A percentile compares a stretch with the other conserved stretches of the same genome.
These are phyloP conservation scores for Alectura lathami DNA, from an alignment of 2,113 vertebrate species.

Conservation along the genomic window DNA sequence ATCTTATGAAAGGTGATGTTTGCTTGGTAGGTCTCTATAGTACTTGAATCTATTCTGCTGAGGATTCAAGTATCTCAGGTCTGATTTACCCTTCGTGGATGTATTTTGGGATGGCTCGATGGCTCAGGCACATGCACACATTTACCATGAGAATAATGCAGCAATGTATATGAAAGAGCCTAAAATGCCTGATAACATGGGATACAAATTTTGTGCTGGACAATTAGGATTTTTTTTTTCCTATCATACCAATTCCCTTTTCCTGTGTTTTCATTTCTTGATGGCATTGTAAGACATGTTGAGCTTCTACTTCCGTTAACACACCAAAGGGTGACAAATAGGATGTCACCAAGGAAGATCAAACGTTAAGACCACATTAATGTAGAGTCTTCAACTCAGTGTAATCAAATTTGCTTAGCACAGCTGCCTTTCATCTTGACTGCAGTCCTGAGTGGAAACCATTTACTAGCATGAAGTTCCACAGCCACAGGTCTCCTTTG, in stretches of 20 bases:
- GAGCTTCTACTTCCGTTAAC: not conserved
- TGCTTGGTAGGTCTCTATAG: not conserved
- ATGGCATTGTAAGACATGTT: not conserved
- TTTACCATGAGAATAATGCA: not conserved
- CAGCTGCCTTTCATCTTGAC: not conserved
- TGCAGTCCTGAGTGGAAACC: not conserved
- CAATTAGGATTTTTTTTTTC: not conserved
- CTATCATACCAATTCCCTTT: not conserved
- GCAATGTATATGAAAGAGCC: not conserved
- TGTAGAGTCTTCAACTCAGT: not conserved
- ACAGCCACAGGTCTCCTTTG: not conserved
- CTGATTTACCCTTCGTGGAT: not conserved
- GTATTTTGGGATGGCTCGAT: not conserved
- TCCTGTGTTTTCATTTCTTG: not conserved
- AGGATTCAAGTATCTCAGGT: not conserved
- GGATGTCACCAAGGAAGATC: not conserved
- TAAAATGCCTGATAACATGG: not conserved
- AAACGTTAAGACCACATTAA: not conserved
- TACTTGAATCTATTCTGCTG: not conserved
- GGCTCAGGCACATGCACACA: accelerated
- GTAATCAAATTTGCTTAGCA: not conserved
- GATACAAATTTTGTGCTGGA: not conserved
- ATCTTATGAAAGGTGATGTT: not conserved
- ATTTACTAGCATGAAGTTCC: not conserved
- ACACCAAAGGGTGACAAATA: not conserved